These are phyloP conservation scores for Microhierax caerulescens DNA, from an alignment of 2,797 vertebrate species.

Conservation along the genomic window DNA sequence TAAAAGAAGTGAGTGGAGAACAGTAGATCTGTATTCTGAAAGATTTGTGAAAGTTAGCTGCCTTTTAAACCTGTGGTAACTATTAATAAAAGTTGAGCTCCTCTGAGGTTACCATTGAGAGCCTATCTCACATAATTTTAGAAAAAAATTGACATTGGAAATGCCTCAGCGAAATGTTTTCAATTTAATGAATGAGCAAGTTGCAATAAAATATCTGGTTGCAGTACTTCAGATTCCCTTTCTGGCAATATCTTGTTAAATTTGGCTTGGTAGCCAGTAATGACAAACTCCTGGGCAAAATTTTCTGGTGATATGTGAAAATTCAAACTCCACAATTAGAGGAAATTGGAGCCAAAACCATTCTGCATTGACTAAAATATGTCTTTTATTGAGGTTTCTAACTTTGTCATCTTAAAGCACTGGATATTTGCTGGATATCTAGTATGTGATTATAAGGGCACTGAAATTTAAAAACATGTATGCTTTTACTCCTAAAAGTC, in stretches of 20 bases:
- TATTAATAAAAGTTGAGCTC: background rate
- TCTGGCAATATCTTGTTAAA: background rate
- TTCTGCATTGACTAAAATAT: background rate
- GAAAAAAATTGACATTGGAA: background rate
- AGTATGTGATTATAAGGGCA: background rate
- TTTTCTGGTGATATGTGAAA: background rate
- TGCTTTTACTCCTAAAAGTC: background rate
- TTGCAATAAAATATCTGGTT: background rate
- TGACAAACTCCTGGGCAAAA: background rate
- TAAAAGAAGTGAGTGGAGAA: background rate
- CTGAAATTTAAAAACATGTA: background rate
- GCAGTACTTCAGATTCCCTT: background rate
- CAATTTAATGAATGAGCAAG: background rate
- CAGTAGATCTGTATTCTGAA: background rate
- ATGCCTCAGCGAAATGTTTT: background rate
- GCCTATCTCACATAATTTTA: background rate
- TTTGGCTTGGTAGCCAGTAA: background rate
- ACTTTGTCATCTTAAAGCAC: background rate
- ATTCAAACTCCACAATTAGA: background rate
- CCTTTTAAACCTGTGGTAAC: background rate
- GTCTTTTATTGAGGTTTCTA: background rate
- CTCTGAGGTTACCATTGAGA: background rate
- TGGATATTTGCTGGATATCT: background rate
- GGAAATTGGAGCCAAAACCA: background rate
- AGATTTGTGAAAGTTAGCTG: background rate